Percentiles rank a stretch among this genome's conserved stretches.
These are phyloP conservation scores for Erythrocebus patas DNA, from an alignment of 2,113 vertebrate species.

Conservation along the genomic window DNA sequence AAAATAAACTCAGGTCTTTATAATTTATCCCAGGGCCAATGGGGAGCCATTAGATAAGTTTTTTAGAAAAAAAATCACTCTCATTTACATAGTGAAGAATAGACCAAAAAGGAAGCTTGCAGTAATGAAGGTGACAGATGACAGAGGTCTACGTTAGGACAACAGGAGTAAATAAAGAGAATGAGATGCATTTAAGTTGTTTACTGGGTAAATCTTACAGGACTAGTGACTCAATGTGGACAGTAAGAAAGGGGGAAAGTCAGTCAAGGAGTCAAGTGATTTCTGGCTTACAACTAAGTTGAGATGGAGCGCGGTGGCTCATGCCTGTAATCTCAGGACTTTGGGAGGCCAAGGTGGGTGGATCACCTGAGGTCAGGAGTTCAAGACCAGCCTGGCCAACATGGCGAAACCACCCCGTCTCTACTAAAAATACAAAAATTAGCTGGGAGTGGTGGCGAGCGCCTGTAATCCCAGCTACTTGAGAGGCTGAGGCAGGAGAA, in stretches of 20 bases:
- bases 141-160: neutral
- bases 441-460: too few species aligned
- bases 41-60: neutral
- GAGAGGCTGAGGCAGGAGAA: too few species aligned
- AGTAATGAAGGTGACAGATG: neutral
- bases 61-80: neutral
- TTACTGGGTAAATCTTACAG: neutral
- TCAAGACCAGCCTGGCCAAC: too few species aligned
- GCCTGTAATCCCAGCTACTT: too few species aligned
- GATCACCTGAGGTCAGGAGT: too few species aligned
- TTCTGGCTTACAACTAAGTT: neutral
- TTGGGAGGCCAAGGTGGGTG: too few species aligned
- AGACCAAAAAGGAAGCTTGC: neutral
- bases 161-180: neutral
- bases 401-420: too few species aligned
- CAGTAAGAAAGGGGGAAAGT: neutral
- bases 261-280: neutral
- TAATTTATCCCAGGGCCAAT: neutral
- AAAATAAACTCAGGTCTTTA: constrained; percentile 26
- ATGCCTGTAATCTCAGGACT: too few species aligned
- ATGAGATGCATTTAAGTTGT: neutral
- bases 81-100: neutral
- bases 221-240: neutral
- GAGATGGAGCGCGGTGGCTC: neutral
- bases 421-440: too few species aligned